phyloP scores from a whole-genome alignment of 2,888 invertebrate species.

The Nineta flava region DNA sequence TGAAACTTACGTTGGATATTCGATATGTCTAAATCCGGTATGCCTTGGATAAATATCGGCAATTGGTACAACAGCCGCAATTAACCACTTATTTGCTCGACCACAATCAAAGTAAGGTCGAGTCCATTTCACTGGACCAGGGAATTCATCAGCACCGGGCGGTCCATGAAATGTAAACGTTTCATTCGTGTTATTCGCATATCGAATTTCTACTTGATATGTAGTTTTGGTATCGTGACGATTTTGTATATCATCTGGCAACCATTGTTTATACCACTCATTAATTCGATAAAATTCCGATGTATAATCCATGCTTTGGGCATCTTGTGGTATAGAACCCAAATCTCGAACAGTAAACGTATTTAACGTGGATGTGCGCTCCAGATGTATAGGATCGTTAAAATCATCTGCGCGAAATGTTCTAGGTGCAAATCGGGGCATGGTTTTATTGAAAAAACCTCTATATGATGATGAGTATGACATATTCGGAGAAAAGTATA shows the following conservation, averaged over 20 bases:
- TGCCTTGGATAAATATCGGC: constrained; percentile 91
- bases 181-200: constrained; percentile 88
- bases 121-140: constrained; percentile 88
- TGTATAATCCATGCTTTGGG: constrained; percentile 74
- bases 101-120: constrained; percentile 94
- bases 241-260: constrained; percentile 66
- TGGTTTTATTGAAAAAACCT: constrained; percentile 91
- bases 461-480: constrained; percentile 88
- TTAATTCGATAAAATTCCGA: constrained; percentile 81
- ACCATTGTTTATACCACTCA: constrained; percentile 85
- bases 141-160: constrained; percentile 75
- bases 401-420: constrained; percentile 85
- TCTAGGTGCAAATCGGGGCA: constrained; percentile 86
- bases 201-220: constrained; percentile 84
- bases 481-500: constrained; percentile 88
- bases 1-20: constrained; percentile 71
- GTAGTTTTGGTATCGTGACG: constrained; percentile 85
- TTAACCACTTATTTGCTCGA: constrained; percentile 87
- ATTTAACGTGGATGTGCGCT: constrained; percentile 87
- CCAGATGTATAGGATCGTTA: constrained; percentile 89
- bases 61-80: constrained; percentile 85
- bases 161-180: constrained; percentile 95
- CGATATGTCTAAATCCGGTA: constrained; percentile 81
- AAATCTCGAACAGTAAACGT: constrained; percentile 78
- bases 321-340: constrained; percentile 67